Evolutionary conservation across 2,888 invertebrate species (phyloP), one percentile per base, ranked within the genome.

Genomic region (Tillus elongatus): DNA sequence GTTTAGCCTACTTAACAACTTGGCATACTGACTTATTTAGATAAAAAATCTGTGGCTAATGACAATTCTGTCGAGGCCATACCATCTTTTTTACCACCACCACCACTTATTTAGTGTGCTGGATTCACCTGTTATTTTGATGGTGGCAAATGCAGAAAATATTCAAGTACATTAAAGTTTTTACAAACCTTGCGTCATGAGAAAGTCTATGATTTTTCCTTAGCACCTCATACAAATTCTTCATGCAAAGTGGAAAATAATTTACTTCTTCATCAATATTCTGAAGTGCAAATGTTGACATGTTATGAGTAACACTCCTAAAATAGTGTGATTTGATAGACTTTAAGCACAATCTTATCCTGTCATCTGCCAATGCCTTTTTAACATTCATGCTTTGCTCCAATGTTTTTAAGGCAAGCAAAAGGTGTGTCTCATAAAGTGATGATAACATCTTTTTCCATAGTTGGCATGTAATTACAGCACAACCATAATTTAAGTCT

Each of bases 221-320:
- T 26, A 82, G 57, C 34, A 63, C 61, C 37, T 55, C 52, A 50
- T 79, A 75, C 31, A 81, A 64, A 50, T 75, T 73, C 31, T 67
- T 57, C 81, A 82, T 82, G 44, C 82, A 82, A 0, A 74, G 73
- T 1, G 79, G 79, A 56, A 79, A 77, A 29, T 59, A 57, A 33
- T 45, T 53, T 26, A 65, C 61, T 44, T 61, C 58, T 2, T 33
- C 39, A 42, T 74, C 67, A 27, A 76, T 67, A 44, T 73, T 66
- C 39, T 47, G 45, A 19, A 50, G 11, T 27, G 8, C 2, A 3
- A 36, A 10, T 32, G 10, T 36, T 13, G 30, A 12, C 11, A 11
- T 13, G 4, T 12, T n/a, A 3, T 13, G 3, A 9, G 2, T 12
- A 2, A 15, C 15, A 24, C 11, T 13, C 10, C 13, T 30, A 3